These are phyloP conservation scores for Bombus confusus DNA, from an alignment of 1,140 invertebrate species.

Conservation along the genomic window DNA sequence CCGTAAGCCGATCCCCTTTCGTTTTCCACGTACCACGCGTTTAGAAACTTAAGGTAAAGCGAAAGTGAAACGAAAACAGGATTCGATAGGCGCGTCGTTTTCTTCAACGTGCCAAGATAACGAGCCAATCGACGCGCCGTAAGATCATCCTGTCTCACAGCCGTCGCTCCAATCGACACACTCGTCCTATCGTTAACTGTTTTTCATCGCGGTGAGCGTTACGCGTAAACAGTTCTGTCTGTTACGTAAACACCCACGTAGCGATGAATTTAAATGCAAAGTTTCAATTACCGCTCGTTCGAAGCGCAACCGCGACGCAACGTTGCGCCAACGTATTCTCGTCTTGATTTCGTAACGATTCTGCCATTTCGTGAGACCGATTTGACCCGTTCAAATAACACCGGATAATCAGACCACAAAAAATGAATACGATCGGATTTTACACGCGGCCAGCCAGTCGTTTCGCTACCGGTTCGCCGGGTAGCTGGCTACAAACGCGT, in stretches of 20 bases:
- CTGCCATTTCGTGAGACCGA: slow-evolving; percentile 6
- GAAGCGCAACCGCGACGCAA: neutral
- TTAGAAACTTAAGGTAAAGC: neutral
- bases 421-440: slow-evolving; percentile 12
- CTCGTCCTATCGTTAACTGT: neutral
- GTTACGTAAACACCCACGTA: neutral
- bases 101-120: slow-evolving; percentile 3
- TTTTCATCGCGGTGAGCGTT: neutral
- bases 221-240: neutral
- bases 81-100: neutral
- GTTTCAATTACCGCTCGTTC: neutral
- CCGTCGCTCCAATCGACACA: neutral
- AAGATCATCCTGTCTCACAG: neutral
- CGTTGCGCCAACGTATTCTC: neutral
- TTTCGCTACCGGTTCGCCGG: slow-evolving; percentile 24
- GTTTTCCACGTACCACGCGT: neutral
- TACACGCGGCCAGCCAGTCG: slow-evolving; percentile 3
- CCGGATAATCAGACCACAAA: slow-evolving; percentile 10
- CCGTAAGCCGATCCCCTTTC: neutral
- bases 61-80: neutral
- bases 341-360: neutral
- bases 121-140: neutral
- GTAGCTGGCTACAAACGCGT: neutral
- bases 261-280: neutral
- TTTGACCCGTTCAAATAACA: neutral